phyloP scores from a whole-genome alignment of 2,797 vertebrate species.

The Apogon hyalosoma region DNA sequence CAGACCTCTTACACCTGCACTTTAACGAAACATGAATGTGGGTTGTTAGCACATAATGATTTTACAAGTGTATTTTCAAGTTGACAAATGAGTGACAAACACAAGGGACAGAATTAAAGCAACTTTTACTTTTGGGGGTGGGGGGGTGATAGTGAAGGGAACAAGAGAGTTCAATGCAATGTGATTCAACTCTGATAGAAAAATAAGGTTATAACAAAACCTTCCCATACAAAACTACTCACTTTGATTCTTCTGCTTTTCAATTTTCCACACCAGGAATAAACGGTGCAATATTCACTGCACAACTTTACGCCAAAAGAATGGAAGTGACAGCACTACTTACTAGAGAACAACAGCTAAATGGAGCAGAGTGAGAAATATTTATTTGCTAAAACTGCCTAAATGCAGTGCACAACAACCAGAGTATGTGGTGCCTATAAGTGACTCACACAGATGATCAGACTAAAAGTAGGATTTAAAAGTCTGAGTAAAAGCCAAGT shows the following conservation, averaged over 20 bases:
- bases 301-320: background rate
- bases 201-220: background rate
- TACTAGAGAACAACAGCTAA: background rate
- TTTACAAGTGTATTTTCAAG: background rate
- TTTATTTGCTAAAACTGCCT: background rate
- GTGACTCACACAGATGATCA: background rate
- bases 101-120: background rate
- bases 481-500: constrained; percentile 24
- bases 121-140: constrained; percentile 63
- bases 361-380: constrained; percentile 14
- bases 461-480: constrained; percentile 36
- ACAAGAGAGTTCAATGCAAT: background rate
- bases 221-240: background rate
- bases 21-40: too few relatives aligned
- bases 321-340: background rate
- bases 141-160: too few relatives aligned
- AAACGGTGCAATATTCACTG: background rate
- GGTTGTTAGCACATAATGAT: background rate
- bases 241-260: background rate
- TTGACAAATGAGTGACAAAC: background rate
- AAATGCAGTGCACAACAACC: constrained; percentile 2
- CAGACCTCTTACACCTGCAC: too few relatives aligned
- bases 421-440: background rate
- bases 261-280: background rate
- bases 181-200: background rate